phyloP scores from a whole-genome alignment of 1,140 invertebrate species.

The Cecropterus lyciades region DNA sequence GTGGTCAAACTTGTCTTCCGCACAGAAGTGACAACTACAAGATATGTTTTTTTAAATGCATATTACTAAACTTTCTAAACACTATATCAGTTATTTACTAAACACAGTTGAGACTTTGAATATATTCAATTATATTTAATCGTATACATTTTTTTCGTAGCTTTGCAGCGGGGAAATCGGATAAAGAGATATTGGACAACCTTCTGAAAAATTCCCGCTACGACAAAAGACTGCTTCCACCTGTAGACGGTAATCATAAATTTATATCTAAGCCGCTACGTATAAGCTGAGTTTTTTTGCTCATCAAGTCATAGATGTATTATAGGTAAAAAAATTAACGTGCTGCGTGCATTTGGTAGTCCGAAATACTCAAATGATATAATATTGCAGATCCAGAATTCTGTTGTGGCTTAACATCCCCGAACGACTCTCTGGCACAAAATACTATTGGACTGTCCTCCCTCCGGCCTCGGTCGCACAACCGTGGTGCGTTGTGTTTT shows the following conservation, averaged over 20 bases:
- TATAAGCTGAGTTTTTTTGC: no score
- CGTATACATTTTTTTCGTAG: constrained; percentile 70
- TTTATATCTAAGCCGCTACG: no score
- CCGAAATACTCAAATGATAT: constrained; percentile 45
- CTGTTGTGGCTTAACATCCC: constrained; percentile 92
- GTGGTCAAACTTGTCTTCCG: no score
- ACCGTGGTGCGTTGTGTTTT: constrained; percentile 86
- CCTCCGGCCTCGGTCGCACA: constrained; percentile 86
- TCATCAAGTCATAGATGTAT: constrained; percentile 6
- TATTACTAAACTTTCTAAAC: no score
- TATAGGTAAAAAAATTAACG: not conserved
- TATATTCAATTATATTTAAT: no score
- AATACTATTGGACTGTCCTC: constrained; percentile 84
- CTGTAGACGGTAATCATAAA: constrained; percentile 90
- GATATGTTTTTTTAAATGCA: no score
- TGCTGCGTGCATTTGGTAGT: constrained; percentile 3
- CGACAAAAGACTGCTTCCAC: constrained; percentile 94
- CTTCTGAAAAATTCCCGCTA: constrained; percentile 91
- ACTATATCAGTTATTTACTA: no score
- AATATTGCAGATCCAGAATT: constrained; percentile 94
- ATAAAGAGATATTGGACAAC: constrained; percentile 95
- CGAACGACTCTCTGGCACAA: constrained; percentile 85
- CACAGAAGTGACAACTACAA: no score
- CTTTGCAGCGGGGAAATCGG: constrained; percentile 94
- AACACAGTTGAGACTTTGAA: no score